Conservation (phyloP, 2,888 invertebrate genomes). For the Corythucha ciliata region DNA sequence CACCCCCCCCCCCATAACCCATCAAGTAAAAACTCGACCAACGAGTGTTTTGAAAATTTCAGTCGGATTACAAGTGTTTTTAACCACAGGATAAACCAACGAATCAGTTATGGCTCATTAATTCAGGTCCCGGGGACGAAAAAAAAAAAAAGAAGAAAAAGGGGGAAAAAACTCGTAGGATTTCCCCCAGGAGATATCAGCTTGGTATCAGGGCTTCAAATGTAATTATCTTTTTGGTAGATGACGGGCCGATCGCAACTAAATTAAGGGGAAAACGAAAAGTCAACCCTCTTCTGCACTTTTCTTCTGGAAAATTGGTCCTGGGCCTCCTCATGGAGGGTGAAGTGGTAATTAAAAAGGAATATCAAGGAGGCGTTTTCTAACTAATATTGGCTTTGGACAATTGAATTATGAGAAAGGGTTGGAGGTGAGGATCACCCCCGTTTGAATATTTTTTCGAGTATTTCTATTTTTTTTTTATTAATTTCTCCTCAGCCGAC, state of each 20-base stretch:
- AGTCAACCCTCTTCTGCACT: slow-evolving; percentile 14
- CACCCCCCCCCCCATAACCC: no score
- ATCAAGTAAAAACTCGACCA: no score
- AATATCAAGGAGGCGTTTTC: slow-evolving; percentile 30
- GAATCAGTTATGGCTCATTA: slow-evolving; percentile 9
- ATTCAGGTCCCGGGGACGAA: slow-evolving; percentile 1
- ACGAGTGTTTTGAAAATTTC: no score
- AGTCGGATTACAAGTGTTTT: no score
- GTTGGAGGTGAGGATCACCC: slow-evolving; percentile 11
- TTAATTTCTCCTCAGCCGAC: slow-evolving; percentile 5
- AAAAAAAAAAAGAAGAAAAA: background rate
- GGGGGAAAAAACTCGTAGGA: background rate
- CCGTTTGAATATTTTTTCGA: slow-evolving; percentile 25
- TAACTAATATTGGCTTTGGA: slow-evolving; percentile 32
- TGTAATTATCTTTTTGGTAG: slow-evolving; percentile 17
- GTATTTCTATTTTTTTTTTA: slow-evolving; percentile 22
- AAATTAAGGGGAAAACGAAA: slow-evolving; percentile 26
- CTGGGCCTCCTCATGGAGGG: slow-evolving; percentile 16
- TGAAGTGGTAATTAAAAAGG: slow-evolving; percentile 29
- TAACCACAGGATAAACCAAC: no score
- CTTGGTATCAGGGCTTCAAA: slow-evolving; percentile 21
- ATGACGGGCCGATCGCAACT: slow-evolving; percentile 23
- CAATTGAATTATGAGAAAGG: slow-evolving; percentile 31
- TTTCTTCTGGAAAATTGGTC: slow-evolving; percentile 27
- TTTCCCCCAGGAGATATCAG: background rate